Conservation (phyloP, 2,888 invertebrate species). For the Eucriotettix oculatus region DNA sequence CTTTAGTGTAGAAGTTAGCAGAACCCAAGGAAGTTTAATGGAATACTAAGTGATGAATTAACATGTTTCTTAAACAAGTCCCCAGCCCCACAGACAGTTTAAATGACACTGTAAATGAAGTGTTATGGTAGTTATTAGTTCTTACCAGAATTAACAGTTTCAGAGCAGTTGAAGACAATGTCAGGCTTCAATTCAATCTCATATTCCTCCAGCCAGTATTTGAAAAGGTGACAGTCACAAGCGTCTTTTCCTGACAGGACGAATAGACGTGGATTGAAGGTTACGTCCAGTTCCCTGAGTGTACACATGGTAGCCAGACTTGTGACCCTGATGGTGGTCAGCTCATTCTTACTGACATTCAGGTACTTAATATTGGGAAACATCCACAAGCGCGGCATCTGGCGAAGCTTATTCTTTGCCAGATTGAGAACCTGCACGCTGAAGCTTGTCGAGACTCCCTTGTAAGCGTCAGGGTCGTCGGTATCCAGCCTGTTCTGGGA, state of each 20-base stretch:
- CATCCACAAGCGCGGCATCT: constrained; percentile 41
- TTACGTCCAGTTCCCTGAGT: constrained; percentile 37
- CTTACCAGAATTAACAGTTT: neutral
- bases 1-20: too few relatives aligned
- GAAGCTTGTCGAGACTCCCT: constrained; percentile 34
- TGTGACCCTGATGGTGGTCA: constrained; percentile 29
- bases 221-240: neutral
- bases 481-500: neutral
- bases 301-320: constrained; percentile 44
- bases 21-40: too few relatives aligned
- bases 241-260: neutral
- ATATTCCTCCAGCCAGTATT: neutral
- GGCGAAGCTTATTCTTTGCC: constrained; percentile 38
- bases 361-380: constrained; percentile 38
- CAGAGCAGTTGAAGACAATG: neutral
- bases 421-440: constrained; percentile 40
- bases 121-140: too few relatives aligned
- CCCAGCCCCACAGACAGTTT: too few relatives aligned
- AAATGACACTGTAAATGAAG: too few relatives aligned
- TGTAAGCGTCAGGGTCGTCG: constrained; percentile 22
- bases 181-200: neutral
- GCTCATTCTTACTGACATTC: constrained; percentile 43
- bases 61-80: too few relatives aligned
- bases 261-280: constrained; percentile 12
- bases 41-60: too few relatives aligned